Base-by-base conservation (phyloP, 1,140 invertebrate genomes). In the Rhysida immarginata region DNA sequence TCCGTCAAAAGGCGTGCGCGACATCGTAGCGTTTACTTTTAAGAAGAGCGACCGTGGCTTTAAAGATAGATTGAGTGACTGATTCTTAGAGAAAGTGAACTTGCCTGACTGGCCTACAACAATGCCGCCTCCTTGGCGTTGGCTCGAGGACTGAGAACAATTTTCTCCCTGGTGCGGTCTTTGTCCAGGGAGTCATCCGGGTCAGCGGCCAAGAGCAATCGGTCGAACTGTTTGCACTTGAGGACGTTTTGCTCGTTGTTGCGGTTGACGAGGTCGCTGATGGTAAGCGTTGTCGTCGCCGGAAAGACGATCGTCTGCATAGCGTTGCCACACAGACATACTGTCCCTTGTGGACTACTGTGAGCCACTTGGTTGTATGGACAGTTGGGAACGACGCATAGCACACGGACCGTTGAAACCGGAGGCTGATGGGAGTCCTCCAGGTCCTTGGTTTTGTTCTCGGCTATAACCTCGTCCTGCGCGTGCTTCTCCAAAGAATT, bases 391-490 rank as follows among this genome's bases (percentile, higher is more conserved):
- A 8, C 8, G 16, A 18, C 16, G 18, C 44, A 46, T 20, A 8
- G 44, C 8, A 20, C 44, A 20, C 3, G 5, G 18, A 16, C 5
- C 5, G 44, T 46, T 18, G 5, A 20, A 8, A 20, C n/a, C 16
- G 60, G 83, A 87, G 59, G 71, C 75, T 50, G 77, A 78, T 53
- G 76, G 78, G 48, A 76, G 81, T 66, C 82, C 83, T 66, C 70
- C 84, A 58, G 49, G 44, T 56, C 55, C 24, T 56, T 56, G 25
- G 26, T 21, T 21, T 27, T 56, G 26, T 60, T 66, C 54, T 60
- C 61, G 2, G 69, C 60, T 48, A 64, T 59, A 35, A 64, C 63
- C 57, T 75, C 72, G 56, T 74, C 72, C 50, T 70, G 68, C 14
- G 68, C 58, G 46, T 72, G 70, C 52, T 75, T 74, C 46, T 76